phyloP scores from a whole-genome alignment of 2,113 vertebrate genomes.

The Tupaia tana region DNA sequence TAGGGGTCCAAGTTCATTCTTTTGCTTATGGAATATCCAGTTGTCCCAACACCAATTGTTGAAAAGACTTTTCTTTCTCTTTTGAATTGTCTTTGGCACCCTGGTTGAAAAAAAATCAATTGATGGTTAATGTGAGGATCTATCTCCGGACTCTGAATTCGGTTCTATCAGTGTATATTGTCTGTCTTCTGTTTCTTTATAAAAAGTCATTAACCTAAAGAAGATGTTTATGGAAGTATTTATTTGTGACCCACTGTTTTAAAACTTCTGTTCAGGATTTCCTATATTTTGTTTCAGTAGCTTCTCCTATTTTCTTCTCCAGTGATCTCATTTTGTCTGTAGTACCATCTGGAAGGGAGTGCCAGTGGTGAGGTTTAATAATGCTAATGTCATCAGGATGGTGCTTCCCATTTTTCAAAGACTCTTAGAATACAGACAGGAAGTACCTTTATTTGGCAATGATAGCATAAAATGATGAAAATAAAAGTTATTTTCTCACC shows the following conservation, averaged over 20 bases:
- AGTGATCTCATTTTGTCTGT: background rate
- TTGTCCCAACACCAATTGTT: background rate
- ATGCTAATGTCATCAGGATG: background rate
- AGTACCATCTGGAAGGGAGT: background rate
- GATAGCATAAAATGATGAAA: background rate
- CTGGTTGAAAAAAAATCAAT: background rate
- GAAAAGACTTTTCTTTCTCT: background rate
- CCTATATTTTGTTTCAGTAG: background rate
- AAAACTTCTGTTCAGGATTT: background rate
- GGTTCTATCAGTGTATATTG: background rate
- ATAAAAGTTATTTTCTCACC: slow-evolving; percentile 35
- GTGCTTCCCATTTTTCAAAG: background rate
- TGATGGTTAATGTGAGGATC: background rate
- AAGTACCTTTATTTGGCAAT: background rate
- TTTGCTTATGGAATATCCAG: background rate
- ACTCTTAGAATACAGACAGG: slow-evolving; percentile 16
- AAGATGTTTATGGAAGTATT: background rate
- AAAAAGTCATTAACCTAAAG: slow-evolving; percentile 20
- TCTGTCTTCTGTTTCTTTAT: background rate
- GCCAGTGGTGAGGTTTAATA: background rate
- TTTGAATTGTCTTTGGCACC: slow-evolving; percentile 13
- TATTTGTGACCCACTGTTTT: background rate
- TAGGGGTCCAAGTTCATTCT: background rate
- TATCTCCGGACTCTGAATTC: slow-evolving; percentile 18
- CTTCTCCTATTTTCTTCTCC: background rate